Evolutionary conservation across 2,888 invertebrate species (phyloP).

Genomic region (Mythimna vitellina): DNA sequence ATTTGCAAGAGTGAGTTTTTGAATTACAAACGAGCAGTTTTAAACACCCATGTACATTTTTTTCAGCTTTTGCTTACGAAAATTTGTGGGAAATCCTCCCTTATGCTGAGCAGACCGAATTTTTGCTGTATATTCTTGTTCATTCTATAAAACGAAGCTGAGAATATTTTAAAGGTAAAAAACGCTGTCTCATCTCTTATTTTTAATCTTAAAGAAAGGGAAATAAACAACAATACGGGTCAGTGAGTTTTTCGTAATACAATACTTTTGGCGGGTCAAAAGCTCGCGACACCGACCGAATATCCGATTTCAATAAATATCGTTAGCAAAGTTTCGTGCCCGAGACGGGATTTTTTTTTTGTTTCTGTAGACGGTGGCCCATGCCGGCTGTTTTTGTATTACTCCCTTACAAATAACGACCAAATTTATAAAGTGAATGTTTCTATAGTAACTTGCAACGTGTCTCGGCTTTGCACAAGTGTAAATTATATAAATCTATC

Average conservation of each 20-base stretch:
- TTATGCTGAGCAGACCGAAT: constrained; percentile 13
- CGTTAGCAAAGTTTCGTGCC: constrained; percentile 55
- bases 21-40: constrained; percentile 77
- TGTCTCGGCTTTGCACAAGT: no score
- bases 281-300: constrained; percentile 53
- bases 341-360: constrained; percentile 35
- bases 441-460: background rate
- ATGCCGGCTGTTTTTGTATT: constrained; percentile 11
- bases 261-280: constrained; percentile 61
- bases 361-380: constrained; percentile 3
- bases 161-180: constrained; percentile 32
- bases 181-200: constrained; percentile 33
- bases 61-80: constrained; percentile 33
- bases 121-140: constrained; percentile 22
- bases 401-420: background rate
- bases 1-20: constrained; percentile 79
- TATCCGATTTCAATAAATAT: constrained; percentile 65
- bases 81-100: constrained; percentile 20
- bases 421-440: background rate
- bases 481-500: no score
- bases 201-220: constrained; percentile 53
- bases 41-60: constrained; percentile 48
- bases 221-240: constrained; percentile 56
- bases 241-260: constrained; percentile 60
- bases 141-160: background rate